Base-by-base conservation (phyloP, 2,888 invertebrate genomes). In the Abscondita cerata region DNA sequence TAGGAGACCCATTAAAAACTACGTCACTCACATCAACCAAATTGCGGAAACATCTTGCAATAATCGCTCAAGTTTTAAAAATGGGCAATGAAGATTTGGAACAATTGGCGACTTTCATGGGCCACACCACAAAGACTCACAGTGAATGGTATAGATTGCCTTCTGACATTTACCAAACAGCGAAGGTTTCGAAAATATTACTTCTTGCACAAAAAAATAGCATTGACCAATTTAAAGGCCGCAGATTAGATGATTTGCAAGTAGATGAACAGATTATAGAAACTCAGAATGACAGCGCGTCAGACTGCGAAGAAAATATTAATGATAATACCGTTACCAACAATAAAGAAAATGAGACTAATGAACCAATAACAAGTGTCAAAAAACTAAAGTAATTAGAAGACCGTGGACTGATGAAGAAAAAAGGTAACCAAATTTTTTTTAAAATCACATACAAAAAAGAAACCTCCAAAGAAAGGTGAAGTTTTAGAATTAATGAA, bases 161-260 rank as follows among this genome's bases (percentile, higher is more conserved):
- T 20, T 53, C 46, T 25, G 68, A 68, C 51, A 52, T 66, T 20
- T 68, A 66, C 41, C 64, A 66, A 50, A 68, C 64, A 12, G 66
- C 68, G n/a, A 62, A 67, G 12, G 47, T 47, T 1, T 47, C 47
- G 5, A 47, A 47, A 47, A 12, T 47, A 8, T 12, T 47, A 5
- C 12, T 47, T 8, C 11, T 47, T 9, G 2, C 47, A 9, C 47
- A 47, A 19, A 47, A 47, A 19, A 47, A 3, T 2, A n/a, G 5
- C 8, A 20, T 47, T 47, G 47, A 47, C 2, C n/a, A 47, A 47
- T 47, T 16, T 47, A 19, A 47, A 25, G 47, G 47, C 15, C 15
- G 18, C 2, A 9, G 5, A 4, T 47, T 47, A 25, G 19, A 47
- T 19, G 19, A 19, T 9, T n/a, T 20, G 11, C 6, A 16, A 9